These are phyloP conservation scores for Prionchulus punctatus DNA, from an alignment of 2,888 invertebrate species.

Conservation along the genomic window DNA sequence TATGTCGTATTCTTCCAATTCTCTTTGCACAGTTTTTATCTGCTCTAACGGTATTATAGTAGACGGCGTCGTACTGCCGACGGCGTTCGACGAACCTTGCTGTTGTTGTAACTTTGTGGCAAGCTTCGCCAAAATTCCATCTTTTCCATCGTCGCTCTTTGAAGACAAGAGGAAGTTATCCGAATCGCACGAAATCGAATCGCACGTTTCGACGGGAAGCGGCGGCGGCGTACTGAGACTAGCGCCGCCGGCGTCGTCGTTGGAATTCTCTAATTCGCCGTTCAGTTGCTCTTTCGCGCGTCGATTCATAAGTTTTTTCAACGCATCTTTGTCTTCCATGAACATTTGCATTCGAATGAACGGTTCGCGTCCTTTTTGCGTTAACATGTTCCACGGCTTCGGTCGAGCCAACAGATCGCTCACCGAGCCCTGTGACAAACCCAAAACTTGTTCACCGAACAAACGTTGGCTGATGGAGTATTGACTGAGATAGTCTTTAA, in stretches of 20 bases:
- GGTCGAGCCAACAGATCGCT: constrained; percentile 90
- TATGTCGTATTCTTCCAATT: neutral
- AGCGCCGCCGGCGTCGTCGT: neutral
- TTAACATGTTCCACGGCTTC: constrained; percentile 98
- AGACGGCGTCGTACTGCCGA: neutral
- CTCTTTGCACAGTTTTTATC: neutral
- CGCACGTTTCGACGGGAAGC: neutral
- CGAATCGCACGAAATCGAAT: neutral
- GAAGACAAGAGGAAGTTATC: neutral
- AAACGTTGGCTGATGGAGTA: constrained; percentile 70
- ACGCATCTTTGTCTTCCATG: constrained; percentile 81
- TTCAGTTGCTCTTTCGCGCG: constrained; percentile 37
- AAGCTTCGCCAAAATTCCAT: too few relatives aligned
- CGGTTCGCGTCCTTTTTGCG: constrained; percentile 81
- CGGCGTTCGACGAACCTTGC: neutral
- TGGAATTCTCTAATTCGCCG: neutral
- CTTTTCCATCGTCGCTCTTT: neutral
- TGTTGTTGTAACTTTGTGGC: neutral
- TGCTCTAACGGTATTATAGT: neutral
- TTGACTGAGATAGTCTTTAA: constrained; percentile 39
- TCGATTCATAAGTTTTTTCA: constrained; percentile 70
- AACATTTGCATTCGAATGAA: constrained; percentile 97
- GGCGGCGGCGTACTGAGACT: neutral
- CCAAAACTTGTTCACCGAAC: constrained; percentile 94
- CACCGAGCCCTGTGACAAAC: constrained; percentile 86